Evolutionary conservation across 1,140 invertebrate species (phyloP), one percentile per base, ranked within the genome.

Genomic region (Psilanteris sp.): DNA sequence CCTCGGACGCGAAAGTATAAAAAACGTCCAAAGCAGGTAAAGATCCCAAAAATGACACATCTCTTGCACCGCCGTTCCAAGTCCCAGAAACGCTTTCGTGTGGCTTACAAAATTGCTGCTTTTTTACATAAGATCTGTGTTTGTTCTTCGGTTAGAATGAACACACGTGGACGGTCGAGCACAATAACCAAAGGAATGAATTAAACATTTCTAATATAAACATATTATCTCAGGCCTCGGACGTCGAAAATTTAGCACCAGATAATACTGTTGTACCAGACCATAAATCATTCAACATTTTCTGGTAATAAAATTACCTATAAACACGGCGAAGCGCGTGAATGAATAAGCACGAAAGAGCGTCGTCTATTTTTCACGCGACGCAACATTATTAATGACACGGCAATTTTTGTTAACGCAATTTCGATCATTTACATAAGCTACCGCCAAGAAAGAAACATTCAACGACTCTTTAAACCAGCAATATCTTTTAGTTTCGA

Each of bases 401-500:
- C 11, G 32, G 24, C 41, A 13, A 57, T 57, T 73, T 59, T 64
- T 15, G 54, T 72, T 72, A 46, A 61, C 41, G 32, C 55, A 41
- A 68, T 61, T 59, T 44, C 22, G 36, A 52, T 57, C 46, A 57
- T 73, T 73, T 73, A 70, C 68, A 46, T 59, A 66, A 67, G 61
- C 61, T 61, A 36, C 48, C 46, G 61, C 13, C 20, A n/a, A 24
- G 66, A 52, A 34, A 36, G 64, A 48, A 46, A 46, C 57, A 32
- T 59, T 59, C 39, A 67, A 52, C 52, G 50, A 44, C 41, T 44
- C 39, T 57, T 71, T 61, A 61, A 78, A 66, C 24, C 46, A 14
- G 43, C 55, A 72, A 73, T 66, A 64, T 59, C 55, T 52, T 64
- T 55, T 57, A 52, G 50, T 62, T 62, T 74, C 43, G 61, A 64